A percentile compares a stretch with the other conserved stretches of the same genome.
Conservation (phyloP, 2,113 vertebrate species). For the Ancistrus triradiatus region DNA sequence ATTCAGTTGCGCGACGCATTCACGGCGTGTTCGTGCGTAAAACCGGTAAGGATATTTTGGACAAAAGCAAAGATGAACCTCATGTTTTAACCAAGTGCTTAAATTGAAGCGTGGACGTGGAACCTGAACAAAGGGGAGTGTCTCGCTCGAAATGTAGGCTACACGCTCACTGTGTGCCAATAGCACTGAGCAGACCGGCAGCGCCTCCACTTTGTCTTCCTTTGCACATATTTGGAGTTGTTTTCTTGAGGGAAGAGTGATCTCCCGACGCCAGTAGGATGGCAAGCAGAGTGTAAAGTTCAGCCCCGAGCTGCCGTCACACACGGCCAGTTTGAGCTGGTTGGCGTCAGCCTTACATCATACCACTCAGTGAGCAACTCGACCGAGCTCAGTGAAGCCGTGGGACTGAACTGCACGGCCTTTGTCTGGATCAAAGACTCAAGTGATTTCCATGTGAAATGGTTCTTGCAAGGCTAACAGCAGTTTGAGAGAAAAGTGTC, state of each 20-base stretch:
- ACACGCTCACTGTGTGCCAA: constrained; percentile 61
- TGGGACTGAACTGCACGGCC: too few relatives aligned
- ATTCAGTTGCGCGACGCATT: too few relatives aligned
- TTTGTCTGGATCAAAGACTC: too few relatives aligned
- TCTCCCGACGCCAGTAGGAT: constrained; percentile 70
- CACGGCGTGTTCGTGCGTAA: too few relatives aligned
- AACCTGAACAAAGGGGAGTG: constrained; percentile 22
- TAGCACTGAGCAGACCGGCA: constrained; percentile 34
- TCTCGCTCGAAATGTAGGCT: constrained; percentile 64
- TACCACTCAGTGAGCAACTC: too few relatives aligned
- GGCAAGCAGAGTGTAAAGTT: constrained; percentile 79
- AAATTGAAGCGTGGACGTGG: neutral
- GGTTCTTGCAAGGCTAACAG: too few relatives aligned
- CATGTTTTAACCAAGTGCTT: neutral
- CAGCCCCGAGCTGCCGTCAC: constrained; percentile 65
- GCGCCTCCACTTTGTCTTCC: constrained; percentile 63
- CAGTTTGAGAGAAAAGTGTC: too few relatives aligned
- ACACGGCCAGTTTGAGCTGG: constrained; percentile 82
- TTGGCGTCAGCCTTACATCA: constrained; percentile 80
- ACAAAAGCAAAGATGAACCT: neutral
- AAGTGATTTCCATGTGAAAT: too few relatives aligned
- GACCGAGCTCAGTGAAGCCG: too few relatives aligned
- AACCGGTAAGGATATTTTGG: neutral
- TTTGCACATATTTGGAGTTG: constrained; percentile 80
- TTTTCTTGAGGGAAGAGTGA: constrained; percentile 70